phyloP scores from a whole-genome alignment of 2,888 invertebrate species.

The Formica aserva region DNA sequence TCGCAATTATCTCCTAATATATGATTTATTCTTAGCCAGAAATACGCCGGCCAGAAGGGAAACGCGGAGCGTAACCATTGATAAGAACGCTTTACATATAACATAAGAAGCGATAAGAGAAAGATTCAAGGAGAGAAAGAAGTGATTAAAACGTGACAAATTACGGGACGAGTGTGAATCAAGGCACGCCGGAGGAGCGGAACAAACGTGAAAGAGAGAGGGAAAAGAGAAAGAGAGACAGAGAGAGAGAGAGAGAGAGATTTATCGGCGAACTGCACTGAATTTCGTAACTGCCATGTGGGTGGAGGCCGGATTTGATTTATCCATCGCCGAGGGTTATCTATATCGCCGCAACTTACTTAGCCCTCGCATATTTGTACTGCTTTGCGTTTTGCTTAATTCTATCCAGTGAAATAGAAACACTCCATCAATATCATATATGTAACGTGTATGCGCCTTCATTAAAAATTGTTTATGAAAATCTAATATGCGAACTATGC shows the following conservation, averaged over 20 bases:
- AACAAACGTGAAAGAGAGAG: slow-evolving; percentile 18
- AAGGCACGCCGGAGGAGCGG: slow-evolving; percentile 5
- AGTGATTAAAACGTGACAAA: slow-evolving; percentile 47
- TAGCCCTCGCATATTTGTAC: slow-evolving; percentile 38
- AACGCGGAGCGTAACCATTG: background rate
- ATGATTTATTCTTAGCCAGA: background rate
- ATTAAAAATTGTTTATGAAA: background rate
- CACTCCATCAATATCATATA: slow-evolving; percentile 11
- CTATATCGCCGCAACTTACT: slow-evolving; percentile 42
- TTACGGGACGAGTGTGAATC: slow-evolving; percentile 27
- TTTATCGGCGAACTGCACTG: slow-evolving; percentile 43
- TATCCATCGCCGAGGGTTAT: slow-evolving; percentile 42
- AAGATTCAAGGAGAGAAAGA: slow-evolving; percentile 7
- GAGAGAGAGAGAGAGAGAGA: slow-evolving; percentile 30
- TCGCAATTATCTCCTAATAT: slow-evolving; percentile 32
- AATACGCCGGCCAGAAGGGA: background rate
- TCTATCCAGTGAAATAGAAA: slow-evolving; percentile 6
- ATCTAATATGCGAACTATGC: background rate
- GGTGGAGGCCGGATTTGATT: slow-evolving; percentile 45
- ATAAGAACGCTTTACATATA: slow-evolving; percentile 18
- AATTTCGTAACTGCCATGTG: slow-evolving; percentile 52
- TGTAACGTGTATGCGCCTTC: background rate
- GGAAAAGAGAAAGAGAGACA: slow-evolving; percentile 4
- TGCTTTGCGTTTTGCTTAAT: slow-evolving; percentile 30
- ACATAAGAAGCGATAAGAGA: slow-evolving; percentile 12